These are phyloP conservation scores for Callosobruchus maculatus DNA, from an alignment of 2,888 invertebrate genomes.

Conservation along the genomic window DNA sequence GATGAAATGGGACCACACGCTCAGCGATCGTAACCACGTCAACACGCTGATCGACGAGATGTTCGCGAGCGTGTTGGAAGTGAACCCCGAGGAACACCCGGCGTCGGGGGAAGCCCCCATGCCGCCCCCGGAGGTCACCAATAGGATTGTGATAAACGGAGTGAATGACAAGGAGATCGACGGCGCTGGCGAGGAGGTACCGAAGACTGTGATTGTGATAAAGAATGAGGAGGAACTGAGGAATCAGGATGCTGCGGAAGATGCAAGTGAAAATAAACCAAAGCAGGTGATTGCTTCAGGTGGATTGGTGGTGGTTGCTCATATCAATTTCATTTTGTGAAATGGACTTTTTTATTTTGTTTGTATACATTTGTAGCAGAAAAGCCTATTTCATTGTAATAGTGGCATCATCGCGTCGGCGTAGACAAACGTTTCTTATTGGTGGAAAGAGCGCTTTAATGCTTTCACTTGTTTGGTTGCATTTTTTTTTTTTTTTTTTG, in stretches of 20 bases:
- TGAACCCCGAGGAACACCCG: slow-evolving; percentile 27
- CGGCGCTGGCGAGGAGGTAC: slow-evolving; percentile 3
- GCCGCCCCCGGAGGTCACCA: not conserved
- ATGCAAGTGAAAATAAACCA: not conserved
- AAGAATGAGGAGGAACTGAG: slow-evolving; percentile 17
- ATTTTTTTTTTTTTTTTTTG: too few relatives aligned
- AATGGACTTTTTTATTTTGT: too few relatives aligned
- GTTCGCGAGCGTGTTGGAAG: slow-evolving; percentile 45
- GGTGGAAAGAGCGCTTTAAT: too few relatives aligned
- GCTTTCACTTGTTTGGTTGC: too few relatives aligned
- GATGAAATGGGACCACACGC: slow-evolving; percentile 30
- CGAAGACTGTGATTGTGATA: slow-evolving; percentile 24
- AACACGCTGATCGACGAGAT: slow-evolving; percentile 47
- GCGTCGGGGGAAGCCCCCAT: not conserved
- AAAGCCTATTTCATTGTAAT: too few relatives aligned
- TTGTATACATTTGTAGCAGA: too few relatives aligned
- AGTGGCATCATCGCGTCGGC: too few relatives aligned
- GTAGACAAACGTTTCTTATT: too few relatives aligned
- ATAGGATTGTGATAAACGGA: not conserved
- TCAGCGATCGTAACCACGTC: slow-evolving; percentile 44
- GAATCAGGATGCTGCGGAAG: slow-evolving; percentile 1
- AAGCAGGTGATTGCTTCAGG: not conserved
- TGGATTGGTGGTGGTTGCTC: not conserved
- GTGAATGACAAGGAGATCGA: not conserved
- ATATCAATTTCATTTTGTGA: not conserved